These are phyloP conservation scores for Anser brachyrhynchus DNA, from an alignment of 2,113 vertebrate genomes.

Conservation along the genomic window DNA sequence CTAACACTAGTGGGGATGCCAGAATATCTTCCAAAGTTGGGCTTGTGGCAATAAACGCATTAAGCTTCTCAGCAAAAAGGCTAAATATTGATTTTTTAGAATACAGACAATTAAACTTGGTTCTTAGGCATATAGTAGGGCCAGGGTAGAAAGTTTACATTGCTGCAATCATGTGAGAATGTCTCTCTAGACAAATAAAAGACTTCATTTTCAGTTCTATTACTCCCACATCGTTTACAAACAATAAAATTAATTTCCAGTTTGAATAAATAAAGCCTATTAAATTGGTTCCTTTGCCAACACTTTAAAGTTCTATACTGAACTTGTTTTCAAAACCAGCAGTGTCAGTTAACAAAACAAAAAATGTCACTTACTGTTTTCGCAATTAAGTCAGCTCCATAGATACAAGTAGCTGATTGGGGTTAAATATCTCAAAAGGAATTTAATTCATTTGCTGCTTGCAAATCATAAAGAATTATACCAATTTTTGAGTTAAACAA, in stretches of 20 bases:
- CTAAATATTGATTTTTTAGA: slow-evolving; percentile 2
- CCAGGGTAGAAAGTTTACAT: slow-evolving; percentile 10
- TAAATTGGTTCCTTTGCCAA: slow-evolving; percentile 36
- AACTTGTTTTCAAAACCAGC: slow-evolving; percentile 2
- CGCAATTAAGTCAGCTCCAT: background rate
- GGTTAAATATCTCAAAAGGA: slow-evolving; percentile 12
- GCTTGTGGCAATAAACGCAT: background rate
- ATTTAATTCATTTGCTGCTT: background rate
- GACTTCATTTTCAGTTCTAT: slow-evolving; percentile 36
- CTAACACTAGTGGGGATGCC: background rate
- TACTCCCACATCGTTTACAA: slow-evolving; percentile 20
- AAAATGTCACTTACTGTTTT: slow-evolving; percentile 39
- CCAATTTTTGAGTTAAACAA: background rate
- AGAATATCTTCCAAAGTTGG: background rate
- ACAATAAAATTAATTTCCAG: slow-evolving; percentile 51
- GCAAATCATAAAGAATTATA: background rate
- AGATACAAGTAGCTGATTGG: slow-evolving; percentile 10
- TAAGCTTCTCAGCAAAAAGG: slow-evolving; percentile 5
- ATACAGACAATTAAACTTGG: slow-evolving; percentile 21
- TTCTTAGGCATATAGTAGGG: background rate
- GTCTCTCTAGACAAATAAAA: slow-evolving; percentile 42
- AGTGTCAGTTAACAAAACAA: slow-evolving; percentile 28
- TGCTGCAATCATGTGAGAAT: slow-evolving; percentile 19
- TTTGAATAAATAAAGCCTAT: slow-evolving; percentile 48
- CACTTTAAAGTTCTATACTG: background rate